Evolutionary conservation across 1,140 invertebrate species (phyloP).

Genomic region (Mizuhopecten yessoensis): DNA sequence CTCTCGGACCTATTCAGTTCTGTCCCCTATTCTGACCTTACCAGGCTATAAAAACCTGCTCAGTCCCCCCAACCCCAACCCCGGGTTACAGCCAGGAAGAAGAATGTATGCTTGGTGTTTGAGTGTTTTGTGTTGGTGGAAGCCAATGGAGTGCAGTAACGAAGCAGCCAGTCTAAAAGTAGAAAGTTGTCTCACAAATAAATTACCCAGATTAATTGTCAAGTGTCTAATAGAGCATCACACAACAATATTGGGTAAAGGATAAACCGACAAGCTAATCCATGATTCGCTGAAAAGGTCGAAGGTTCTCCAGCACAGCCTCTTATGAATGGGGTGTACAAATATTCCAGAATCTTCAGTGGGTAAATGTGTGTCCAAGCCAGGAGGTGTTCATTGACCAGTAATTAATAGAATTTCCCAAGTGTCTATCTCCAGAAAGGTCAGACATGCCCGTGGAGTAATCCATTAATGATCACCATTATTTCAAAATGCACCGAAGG

Average conservation of each 20-base stretch:
- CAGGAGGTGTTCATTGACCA: neutral
- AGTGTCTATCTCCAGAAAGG: conserved; percentile 25
- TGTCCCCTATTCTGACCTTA: too few relatives aligned
- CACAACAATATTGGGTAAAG: neutral
- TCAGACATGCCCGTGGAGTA: neutral
- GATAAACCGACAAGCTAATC: neutral
- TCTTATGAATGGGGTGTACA: neutral
- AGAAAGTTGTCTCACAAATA: too few relatives aligned
- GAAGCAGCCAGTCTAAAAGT: too few relatives aligned
- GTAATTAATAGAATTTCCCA: conserved; percentile 35
- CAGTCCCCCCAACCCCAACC: too few relatives aligned
- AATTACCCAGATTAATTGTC: neutral
- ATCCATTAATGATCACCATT: neutral
- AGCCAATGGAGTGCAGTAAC: too few relatives aligned
- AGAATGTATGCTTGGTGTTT: too few relatives aligned
- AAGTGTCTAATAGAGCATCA: neutral
- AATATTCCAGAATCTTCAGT: neutral
- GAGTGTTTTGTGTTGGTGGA: too few relatives aligned
- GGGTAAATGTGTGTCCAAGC: neutral
- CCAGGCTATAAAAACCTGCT: too few relatives aligned
- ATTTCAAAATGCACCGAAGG: neutral
- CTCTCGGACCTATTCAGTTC: too few relatives aligned
- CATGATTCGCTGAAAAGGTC: conserved; percentile 11
- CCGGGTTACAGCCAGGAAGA: too few relatives aligned
- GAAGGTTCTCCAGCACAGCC: too few relatives aligned